Evolutionary conservation across 2,797 vertebrate species (phyloP).

Genomic region (Sebastolobus alascanus): DNA sequence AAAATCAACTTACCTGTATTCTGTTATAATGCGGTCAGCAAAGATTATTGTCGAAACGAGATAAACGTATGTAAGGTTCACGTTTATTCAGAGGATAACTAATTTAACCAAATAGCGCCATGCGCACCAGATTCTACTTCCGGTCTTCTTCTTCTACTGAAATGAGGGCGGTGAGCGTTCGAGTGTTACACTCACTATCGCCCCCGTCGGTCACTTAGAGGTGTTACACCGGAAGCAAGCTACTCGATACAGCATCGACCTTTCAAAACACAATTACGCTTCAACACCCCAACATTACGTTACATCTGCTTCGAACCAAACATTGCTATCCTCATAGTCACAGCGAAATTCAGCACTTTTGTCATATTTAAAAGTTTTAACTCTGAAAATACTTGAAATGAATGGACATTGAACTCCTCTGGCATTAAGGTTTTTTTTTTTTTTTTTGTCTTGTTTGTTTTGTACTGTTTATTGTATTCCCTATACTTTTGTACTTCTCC

Average conservation of each 20-base stretch:
- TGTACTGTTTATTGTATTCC: too few relatives aligned
- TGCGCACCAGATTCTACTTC: conserved; percentile 67
- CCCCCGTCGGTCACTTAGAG: background rate
- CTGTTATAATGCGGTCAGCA: background rate
- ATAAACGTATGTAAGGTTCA: background rate
- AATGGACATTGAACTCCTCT: too few relatives aligned
- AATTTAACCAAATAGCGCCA: conserved; percentile 71
- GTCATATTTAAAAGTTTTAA: background rate
- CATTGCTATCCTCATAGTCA: accelerated
- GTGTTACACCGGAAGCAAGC: background rate
- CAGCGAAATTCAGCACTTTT: background rate
- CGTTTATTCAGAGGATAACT: conserved; percentile 3
- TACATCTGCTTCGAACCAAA: background rate
- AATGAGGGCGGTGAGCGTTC: accelerated
- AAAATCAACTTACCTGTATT: conserved; percentile 55
- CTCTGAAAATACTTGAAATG: too few relatives aligned
- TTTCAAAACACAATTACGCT: background rate
- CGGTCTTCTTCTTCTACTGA: conserved; percentile 58
- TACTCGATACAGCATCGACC: background rate
- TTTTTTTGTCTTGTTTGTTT: too few relatives aligned
- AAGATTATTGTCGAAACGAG: background rate
- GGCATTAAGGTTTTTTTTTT: too few relatives aligned
- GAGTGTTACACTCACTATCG: background rate
- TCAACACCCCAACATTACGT: too few relatives aligned
- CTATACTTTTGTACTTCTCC: too few relatives aligned